Evolutionary conservation across 2,888 invertebrate genomes (phyloP), one percentile per base, ranked within the genome.

Genomic region (Drosophila sordidula): DNA sequence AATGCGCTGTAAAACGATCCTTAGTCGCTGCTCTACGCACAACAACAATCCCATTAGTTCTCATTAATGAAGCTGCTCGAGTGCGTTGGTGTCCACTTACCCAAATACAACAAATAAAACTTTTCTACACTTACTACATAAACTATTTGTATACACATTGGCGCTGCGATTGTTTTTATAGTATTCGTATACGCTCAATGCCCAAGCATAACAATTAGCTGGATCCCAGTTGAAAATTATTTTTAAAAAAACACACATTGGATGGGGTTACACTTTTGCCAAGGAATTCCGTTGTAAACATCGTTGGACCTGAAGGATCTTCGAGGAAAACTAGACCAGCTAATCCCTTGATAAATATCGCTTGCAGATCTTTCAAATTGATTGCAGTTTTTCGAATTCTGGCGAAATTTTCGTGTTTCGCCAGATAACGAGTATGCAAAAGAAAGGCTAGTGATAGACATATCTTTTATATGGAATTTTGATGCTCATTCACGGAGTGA

Each of bases 21-120:
- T 55, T 63, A 75, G 76, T 64, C 46, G 42, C 47, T 50, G 64
- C 42, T 25, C 16, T 29, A 36, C 44, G 51, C 45, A 51, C 51
- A 52, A 49, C 50, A 69, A 62, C 59, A 72, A 70, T 69, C 80
- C 76, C 78, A 85, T 82, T 82, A 70, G 64, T 84, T 81, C 78
- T 63, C 69, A 84, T 82, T 85, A 85, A 83, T 70, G 75, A 75
- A 82, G 76, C 78, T 75, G 54, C 55, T 41, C 16, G 49, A 29
- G 50, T 38, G 34, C 49, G 63, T 57, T 61, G 64, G 69, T 67
- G 65, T 80, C 64, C 50, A 52, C 59, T 76, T 75, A 66, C 72
- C 55, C 49, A 34, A 58, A 56, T 46, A 29, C 29, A 74, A 78
- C 50, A 75, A 73, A 75, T 69, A 64, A 71, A 66, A 63, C 26